These are phyloP conservation scores for Meta bourneti DNA, from an alignment of 2,888 invertebrate species.

Conservation along the genomic window DNA sequence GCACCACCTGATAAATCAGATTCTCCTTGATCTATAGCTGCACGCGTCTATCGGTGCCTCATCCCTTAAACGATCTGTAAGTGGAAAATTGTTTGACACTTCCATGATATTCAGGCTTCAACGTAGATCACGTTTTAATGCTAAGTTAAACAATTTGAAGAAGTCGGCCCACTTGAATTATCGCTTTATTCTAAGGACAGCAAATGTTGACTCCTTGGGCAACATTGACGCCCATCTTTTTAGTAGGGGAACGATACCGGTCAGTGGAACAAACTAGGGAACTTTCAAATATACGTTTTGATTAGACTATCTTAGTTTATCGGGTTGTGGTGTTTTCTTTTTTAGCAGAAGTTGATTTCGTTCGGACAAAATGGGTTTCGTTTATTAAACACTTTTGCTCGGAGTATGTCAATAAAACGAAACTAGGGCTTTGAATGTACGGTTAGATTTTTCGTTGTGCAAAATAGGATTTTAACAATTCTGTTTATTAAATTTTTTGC, in stretches of 20 bases:
- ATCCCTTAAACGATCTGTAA: slow-evolving; percentile 65
- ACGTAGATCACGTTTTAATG: slow-evolving; percentile 58
- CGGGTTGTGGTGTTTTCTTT: no score
- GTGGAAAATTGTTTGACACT: slow-evolving; percentile 70
- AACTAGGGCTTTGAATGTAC: no score
- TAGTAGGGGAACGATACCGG: background rate
- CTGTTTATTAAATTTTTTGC: no score
- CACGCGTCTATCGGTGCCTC: slow-evolving; percentile 52
- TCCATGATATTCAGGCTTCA: slow-evolving; percentile 39
- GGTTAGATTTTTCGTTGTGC: no score
- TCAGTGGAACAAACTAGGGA: no score
- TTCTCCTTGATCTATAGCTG: slow-evolving; percentile 61
- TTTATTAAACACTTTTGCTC: no score
- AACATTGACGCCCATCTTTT: background rate
- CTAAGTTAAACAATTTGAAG: slow-evolving; percentile 40
- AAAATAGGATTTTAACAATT: no score
- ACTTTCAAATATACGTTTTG: no score
- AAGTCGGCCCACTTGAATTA: slow-evolving; percentile 37
- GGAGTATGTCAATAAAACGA: no score
- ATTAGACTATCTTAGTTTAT: no score
- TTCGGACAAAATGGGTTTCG: no score
- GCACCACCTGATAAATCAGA: slow-evolving; percentile 73
- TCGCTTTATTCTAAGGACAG: background rate
- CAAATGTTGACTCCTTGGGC: background rate
- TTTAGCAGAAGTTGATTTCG: no score